phyloP scores from a whole-genome alignment of 2,113 vertebrate species.

The Columbina picui region DNA sequence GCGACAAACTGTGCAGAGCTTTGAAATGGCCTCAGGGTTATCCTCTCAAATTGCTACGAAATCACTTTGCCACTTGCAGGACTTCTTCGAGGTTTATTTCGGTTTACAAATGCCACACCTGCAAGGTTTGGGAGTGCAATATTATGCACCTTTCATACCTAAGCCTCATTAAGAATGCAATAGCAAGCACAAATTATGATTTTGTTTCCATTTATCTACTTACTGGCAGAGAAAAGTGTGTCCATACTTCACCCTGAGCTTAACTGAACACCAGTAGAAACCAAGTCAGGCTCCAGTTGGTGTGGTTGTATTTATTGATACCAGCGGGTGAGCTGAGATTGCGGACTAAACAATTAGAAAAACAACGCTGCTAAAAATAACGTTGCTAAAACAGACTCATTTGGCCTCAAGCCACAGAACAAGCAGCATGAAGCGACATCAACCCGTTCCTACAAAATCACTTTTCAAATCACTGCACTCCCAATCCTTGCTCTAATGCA shows the following conservation, averaged over 20 bases:
- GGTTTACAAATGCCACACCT: background rate
- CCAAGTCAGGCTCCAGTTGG: background rate
- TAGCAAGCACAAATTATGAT: background rate
- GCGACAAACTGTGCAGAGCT: background rate
- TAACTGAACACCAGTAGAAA: background rate
- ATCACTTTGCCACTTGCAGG: background rate
- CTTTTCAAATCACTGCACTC: background rate
- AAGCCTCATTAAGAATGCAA: background rate
- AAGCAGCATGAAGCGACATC: rapidly evolving
- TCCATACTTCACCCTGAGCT: background rate
- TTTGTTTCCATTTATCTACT: background rate
- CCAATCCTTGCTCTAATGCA: background rate
- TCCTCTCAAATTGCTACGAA: background rate
- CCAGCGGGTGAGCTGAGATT: background rate
- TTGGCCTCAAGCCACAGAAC: background rate
- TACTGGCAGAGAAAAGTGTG: background rate
- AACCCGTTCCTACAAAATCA: background rate
- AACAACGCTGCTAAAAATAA: background rate
- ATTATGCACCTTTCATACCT: background rate
- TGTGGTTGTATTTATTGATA: background rate
- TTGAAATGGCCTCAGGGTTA: background rate
- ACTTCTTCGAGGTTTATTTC: background rate
- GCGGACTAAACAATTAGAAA: background rate
- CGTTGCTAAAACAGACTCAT: background rate
- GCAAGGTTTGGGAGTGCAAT: rapidly evolving